phyloP scores from a whole-genome alignment of 1,140 invertebrate species.

The Diprion similis region DNA sequence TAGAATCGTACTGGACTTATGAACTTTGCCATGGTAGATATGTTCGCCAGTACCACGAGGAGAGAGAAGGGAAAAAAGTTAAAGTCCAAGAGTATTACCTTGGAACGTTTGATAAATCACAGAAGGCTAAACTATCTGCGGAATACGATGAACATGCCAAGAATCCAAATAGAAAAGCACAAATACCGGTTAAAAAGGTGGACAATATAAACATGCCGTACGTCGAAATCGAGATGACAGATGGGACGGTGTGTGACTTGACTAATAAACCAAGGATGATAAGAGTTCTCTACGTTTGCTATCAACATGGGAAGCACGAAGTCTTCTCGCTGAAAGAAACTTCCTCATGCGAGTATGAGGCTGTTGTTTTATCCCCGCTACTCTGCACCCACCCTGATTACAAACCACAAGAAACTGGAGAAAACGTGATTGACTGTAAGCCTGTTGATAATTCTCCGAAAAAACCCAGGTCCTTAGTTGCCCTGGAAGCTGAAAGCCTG shows the following conservation, averaged over 20 bases:
- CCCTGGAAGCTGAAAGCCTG: constrained; percentile 75
- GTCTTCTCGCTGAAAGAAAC: constrained; percentile 93
- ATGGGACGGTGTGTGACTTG: constrained; percentile 91
- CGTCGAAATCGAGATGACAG: constrained; percentile 79
- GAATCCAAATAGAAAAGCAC: constrained; percentile 58
- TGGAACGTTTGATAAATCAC: constrained; percentile 72
- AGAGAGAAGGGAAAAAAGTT: constrained; percentile 84
- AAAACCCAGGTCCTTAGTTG: constrained; percentile 76
- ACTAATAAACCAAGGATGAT: constrained; percentile 82
- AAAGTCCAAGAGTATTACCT: constrained; percentile 84
- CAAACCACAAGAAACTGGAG: constrained; percentile 80
- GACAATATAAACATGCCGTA: constrained; percentile 87
- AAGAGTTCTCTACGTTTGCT: constrained; percentile 85
- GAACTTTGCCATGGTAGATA: constrained; percentile 93
- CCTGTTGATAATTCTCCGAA: constrained; percentile 73
- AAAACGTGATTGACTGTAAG: constrained; percentile 83
- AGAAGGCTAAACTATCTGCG: constrained; percentile 58
- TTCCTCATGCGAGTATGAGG: constrained; percentile 93
- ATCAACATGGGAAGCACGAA: constrained; percentile 85
- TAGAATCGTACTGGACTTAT: constrained; percentile 97
- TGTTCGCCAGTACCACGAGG: constrained; percentile 94
- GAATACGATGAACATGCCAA: constrained; percentile 63
- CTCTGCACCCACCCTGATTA: constrained; percentile 91
- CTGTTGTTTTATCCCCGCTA: constrained; percentile 82
- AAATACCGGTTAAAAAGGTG: constrained; percentile 75